A percentile compares a stretch with the other conserved stretches of the same genome.
Evolutionary conservation across 2,888 invertebrate genomes (phyloP).

Genomic region (Caenorhabditis imperialis): DNA sequence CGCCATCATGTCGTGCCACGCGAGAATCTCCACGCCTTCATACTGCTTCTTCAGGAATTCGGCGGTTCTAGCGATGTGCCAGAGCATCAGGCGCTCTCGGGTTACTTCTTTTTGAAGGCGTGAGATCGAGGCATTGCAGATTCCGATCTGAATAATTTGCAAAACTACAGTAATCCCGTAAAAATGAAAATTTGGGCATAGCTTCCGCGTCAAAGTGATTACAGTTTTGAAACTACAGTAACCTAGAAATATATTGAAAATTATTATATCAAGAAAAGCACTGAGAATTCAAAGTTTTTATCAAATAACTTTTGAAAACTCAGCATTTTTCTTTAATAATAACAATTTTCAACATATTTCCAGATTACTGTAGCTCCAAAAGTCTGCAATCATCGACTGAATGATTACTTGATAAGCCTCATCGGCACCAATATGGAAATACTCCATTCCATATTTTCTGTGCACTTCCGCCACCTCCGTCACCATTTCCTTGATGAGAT

Average conservation of each 20-base stretch:
- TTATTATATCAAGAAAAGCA: too few species aligned
- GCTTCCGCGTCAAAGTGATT: too few species aligned
- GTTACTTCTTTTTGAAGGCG: conserved; percentile 56
- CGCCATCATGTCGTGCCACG: conserved; percentile 78
- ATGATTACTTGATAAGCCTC: conserved; percentile 79
- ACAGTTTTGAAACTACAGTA: too few species aligned
- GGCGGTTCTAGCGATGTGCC: conserved; percentile 74
- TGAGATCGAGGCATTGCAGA: conserved; percentile 66
- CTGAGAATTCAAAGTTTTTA: too few species aligned
- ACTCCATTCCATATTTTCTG: conserved; percentile 80
- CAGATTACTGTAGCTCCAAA: too few species aligned
- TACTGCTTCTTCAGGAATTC: conserved; percentile 63
- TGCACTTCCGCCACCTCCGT: conserved; percentile 78
- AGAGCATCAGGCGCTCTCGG: conserved; percentile 67
- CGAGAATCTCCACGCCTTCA: conserved; percentile 70
- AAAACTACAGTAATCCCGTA: too few species aligned
- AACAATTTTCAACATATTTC: too few species aligned
- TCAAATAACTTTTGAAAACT: too few species aligned
- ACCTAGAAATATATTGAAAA: too few species aligned
- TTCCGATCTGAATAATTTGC: conserved; percentile 65
- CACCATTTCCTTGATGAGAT: conserved; percentile 77
- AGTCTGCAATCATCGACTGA: too few species aligned
- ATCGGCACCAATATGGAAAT: conserved; percentile 82
- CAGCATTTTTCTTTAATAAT: too few species aligned
- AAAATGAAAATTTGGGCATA: too few species aligned